Conservation (phyloP, 2,888 invertebrate genomes). For the Philopedon plagiatum region DNA sequence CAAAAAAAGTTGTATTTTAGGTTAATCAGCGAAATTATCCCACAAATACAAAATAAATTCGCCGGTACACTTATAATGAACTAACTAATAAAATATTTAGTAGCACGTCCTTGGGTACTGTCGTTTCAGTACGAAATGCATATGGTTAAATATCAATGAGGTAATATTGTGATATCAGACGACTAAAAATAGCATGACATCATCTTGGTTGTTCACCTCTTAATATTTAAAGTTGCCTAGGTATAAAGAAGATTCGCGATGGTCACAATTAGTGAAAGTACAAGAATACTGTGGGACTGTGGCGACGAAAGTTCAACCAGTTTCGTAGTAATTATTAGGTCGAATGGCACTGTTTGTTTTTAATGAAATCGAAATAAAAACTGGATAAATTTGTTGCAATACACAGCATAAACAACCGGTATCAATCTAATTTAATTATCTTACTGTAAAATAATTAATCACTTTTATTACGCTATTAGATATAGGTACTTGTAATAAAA, state of each 20-base stretch:
- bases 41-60: not conserved
- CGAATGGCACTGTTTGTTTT: not conserved
- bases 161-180: slow-evolving; percentile 56
- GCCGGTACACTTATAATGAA: slow-evolving; percentile 15
- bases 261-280: not conserved
- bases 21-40: no score
- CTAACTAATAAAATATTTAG: slow-evolving; percentile 14
- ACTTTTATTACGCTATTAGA: not conserved
- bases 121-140: slow-evolving; percentile 35
- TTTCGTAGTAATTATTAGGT: no score
- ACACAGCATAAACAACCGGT: not conserved
- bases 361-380: not conserved
- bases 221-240: slow-evolving; percentile 53
- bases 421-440: not conserved
- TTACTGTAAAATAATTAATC: not conserved
- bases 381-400: no score
- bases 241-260: not conserved
- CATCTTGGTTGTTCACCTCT: slow-evolving; percentile 56
- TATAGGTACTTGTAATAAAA: not conserved
- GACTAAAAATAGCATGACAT: slow-evolving; percentile 60
- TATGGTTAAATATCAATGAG: slow-evolving; percentile 39
- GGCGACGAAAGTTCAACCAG: no score
- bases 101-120: slow-evolving; percentile 21
- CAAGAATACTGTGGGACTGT: no score
- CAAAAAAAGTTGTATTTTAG: not conserved